Evolutionary conservation across 2,888 invertebrate genomes (phyloP), one percentile per base, ranked within the genome.

Genomic region (Chalcis sispes): DNA sequence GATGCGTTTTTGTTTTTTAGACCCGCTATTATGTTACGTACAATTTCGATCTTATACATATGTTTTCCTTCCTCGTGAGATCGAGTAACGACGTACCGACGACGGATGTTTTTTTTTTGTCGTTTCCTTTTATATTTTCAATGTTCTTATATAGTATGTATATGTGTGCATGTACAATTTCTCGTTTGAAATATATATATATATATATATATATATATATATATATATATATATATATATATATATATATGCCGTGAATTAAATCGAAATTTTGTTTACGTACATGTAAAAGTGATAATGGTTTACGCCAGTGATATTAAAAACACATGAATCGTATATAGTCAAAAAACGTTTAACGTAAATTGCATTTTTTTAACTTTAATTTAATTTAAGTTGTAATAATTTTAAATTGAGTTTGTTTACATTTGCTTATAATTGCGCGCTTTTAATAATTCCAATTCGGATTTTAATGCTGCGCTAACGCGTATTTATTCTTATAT

Each of bases 41-140:
- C 59, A 59, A 48, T 69, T 48, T 69, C 48, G 48, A 48, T 48
- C 48, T 52, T 36, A n/a, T n/a, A n/a, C n/a, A n/a, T n/a, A 50
- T 20, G 64, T 18, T 62, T 66, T 40, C 20, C 23, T 67, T 15
- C n/a, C 50, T 15, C 40, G 7, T 2, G 7, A 25, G 18, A 18
- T 27, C 42, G 40, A 40, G 25, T 42, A 42, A 56, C 42, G 2
- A 20, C 27, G 54, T 42, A 67, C 20, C n/a, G n/a, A n/a, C n/a
- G n/a, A n/a, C n/a, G n/a, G n/a, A n/a, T n/a, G n/a, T n/a, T n/a
- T n/a, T n/a, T n/a, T n/a, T n/a, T n/a, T n/a, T n/a, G n/a, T n/a
- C 27, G 13, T 1, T 56, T 67, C 50, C 29, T 56, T 62, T 46
- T 42, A 42, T 20, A 5, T 20, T 5, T 10, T 1, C 13, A 13